Base-by-base conservation (phyloP, 2,797 vertebrate species). In the Micrastur ruficollis region DNA sequence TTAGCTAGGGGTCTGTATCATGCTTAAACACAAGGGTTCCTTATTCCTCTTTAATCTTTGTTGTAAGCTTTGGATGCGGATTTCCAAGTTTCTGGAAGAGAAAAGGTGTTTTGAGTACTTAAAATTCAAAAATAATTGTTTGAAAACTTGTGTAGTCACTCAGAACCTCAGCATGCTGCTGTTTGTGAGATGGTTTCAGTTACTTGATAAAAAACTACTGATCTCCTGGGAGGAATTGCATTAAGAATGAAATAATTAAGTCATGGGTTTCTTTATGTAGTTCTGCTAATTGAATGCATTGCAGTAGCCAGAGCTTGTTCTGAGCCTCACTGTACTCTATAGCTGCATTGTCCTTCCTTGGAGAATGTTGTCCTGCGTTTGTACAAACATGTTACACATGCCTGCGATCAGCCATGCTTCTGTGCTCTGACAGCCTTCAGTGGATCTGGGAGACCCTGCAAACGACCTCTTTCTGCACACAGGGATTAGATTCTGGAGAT, bases 41-140 rank as follows among this genome's bases (percentile, higher is more conserved):
- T 84, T 76, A 8, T 44, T 86, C 46, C 8, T 65, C 46, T 68
- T 78, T 47, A 47, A 34, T 44, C 46, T 62, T 65, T 55, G 11
- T 61, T 89, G 66, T 73, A 27, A 71, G 42, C 62, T 55, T 79
- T 89, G 75, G 29, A 25, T 92, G 47, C 21, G 19, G 72, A 47
- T 93, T 92, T 81, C 53, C 6, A 44, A 49, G 42, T 78, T 93
- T 47, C 49, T 82, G 67, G 80, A 55, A 59, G 76, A 93, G 78
- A 84, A 49, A 66, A 46, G 38, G 31, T 53, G 27, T 44, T 59
- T 46, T 72, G 50, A 86, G 26, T 79, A 73, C 14, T 46, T 74
- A 16, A 3, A 46, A 38, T 53, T 73, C 8, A n/a, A 82, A 78
- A 26, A 31, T 47, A 73, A 42, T 63, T 53, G n/a, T 82, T 89